Evolutionary conservation across 2,797 vertebrate species (phyloP), one percentile per base, ranked within the genome.

Genomic region (Trachops cirrhosus): DNA sequence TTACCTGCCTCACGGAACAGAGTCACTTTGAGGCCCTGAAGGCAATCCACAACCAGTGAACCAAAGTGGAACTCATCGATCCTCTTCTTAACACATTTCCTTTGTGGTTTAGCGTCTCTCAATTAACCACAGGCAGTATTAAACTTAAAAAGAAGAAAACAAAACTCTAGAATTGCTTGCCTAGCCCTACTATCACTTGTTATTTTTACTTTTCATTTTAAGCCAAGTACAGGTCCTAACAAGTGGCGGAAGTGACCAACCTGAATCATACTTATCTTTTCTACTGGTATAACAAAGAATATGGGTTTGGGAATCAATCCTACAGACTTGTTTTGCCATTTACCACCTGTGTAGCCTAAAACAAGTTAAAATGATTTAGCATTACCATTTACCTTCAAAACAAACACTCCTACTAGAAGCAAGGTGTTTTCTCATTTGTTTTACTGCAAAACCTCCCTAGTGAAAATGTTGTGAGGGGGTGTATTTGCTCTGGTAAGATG

Each of bases 351-450:
- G 39, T 78, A 57, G 26, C n/a, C 52, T 89, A 48, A 87, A 91
- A 50, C 41, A 89, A 62, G 26, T 48, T 52, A 59, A 37, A 15
- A n/a, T 64, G 85, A 87, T 57, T 84, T 89, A 96, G 39, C 14
- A 82, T 84, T 90, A 84, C 44, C 24, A 92, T 57, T 90, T 87
- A 50, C 26, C 46, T 91, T 95, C 68, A 48, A 96, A 96, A 59
- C 62, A 94, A 84, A 50, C 34, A 44, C 26, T 86, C 14, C 44
- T 77, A 68, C 37, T 22, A 34, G 22, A 82, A 84, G 68, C 62
- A 74, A 80, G 16, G 24, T 46, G 15, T 79, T 41, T 95, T 86
- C 67, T 54, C 59, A 3, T 84, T 79, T 74, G 39, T 83, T 93
- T 70, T 71, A 80, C 22, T 67, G 16, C 89, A 70, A 92, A 84